phyloP scores from a whole-genome alignment of 2,113 vertebrate genomes.

The Turdus rufiventris region DNA sequence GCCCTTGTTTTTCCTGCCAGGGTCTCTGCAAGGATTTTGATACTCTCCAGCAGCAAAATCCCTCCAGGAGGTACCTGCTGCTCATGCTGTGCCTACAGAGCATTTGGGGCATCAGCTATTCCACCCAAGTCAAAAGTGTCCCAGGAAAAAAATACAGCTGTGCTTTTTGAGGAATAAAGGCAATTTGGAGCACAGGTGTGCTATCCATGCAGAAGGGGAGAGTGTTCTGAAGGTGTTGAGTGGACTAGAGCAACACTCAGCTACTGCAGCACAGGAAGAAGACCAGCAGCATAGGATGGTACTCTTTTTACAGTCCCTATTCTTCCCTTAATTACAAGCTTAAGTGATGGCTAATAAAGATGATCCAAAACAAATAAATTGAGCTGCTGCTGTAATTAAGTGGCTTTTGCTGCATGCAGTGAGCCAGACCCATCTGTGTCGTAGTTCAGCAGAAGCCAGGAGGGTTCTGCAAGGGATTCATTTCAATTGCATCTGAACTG shows the following conservation, averaged over 20 bases:
- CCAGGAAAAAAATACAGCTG: neutral
- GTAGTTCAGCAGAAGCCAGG: slow-evolving; percentile 3
- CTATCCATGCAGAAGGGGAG: neutral
- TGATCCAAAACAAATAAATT: slow-evolving; percentile 52
- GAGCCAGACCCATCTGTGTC: slow-evolving; percentile 27
- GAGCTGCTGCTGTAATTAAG: slow-evolving; percentile 52
- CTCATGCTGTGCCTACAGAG: neutral
- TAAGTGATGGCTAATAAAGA: slow-evolving; percentile 38
- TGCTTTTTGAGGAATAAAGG: neutral
- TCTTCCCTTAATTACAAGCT: slow-evolving; percentile 8
- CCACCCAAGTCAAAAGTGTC: neutral
- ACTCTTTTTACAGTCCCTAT: neutral
- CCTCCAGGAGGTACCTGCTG: neutral
- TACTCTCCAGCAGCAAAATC: neutral
- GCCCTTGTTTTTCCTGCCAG: neutral
- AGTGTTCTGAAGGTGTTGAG: neutral
- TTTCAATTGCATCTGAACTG: neutral
- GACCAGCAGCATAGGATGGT: neutral
- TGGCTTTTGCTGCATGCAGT: neutral
- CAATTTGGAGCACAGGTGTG: neutral
- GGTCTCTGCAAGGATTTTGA: neutral
- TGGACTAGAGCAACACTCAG: neutral
- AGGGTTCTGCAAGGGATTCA: neutral
- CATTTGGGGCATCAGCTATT: neutral
- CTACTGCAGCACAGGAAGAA: neutral